These are phyloP conservation scores for Dinothrombium tinctorium DNA, from an alignment of 1,140 invertebrate species.

Conservation along the genomic window DNA sequence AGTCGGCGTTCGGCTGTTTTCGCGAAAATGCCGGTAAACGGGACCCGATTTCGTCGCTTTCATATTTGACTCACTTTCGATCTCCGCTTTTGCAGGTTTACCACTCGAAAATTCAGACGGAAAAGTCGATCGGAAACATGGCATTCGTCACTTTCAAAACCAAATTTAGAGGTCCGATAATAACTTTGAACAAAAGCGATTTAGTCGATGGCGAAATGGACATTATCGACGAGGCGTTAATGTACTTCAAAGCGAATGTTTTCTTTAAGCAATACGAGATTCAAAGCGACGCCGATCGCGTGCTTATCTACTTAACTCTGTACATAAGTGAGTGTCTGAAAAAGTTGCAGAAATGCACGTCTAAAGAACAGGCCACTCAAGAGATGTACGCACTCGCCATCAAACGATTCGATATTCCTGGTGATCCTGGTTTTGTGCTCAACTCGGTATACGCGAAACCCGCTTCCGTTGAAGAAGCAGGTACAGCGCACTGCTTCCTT, in stretches of 20 bases:
- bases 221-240: constrained; percentile 91
- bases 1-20: no score
- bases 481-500: no score
- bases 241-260: constrained; percentile 96
- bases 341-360: constrained; percentile 67
- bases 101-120: no score
- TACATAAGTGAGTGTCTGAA: constrained; percentile 97
- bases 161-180: constrained; percentile 64
- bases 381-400: constrained; percentile 92
- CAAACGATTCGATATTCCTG: constrained; percentile 86
- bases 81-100: no score
- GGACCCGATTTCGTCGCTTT: no score
- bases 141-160: constrained; percentile 68
- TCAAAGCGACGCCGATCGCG: constrained; percentile 75
- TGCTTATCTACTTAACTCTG: constrained; percentile 92
- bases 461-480: constrained; percentile 43
- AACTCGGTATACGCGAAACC: constrained; percentile 91
- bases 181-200: constrained; percentile 1
- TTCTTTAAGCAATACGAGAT: constrained; percentile 98
- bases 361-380: constrained; percentile 64
- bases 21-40: no score
- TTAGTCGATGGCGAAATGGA: constrained; percentile 37
- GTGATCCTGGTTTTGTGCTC: constrained; percentile 82
- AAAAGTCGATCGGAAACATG: constrained; percentile 84
- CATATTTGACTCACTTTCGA: no score